Evolutionary conservation across 2,888 invertebrate species (phyloP).

Genomic region (Nudaria mundana): DNA sequence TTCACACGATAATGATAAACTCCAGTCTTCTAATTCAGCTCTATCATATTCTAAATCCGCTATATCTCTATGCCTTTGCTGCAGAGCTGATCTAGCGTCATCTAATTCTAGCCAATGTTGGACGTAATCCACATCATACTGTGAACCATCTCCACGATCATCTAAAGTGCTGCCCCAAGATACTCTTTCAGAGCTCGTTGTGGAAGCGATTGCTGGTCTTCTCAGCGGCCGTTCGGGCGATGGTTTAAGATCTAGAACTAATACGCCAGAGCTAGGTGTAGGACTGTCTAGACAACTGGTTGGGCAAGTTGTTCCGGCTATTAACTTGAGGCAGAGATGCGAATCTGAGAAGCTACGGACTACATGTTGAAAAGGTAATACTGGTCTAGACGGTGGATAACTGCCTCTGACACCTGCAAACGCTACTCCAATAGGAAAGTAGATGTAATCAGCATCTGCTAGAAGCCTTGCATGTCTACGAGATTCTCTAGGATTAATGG

Average conservation of each 20-base stretch:
- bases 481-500: constrained; percentile 72
- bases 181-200: constrained; percentile 71
- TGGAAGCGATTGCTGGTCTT: constrained; percentile 79
- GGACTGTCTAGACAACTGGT: constrained; percentile 80
- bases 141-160: constrained; percentile 80
- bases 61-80: constrained; percentile 85
- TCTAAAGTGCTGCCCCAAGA: constrained; percentile 83
- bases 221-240: constrained; percentile 81
- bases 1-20: constrained; percentile 86
- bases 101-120: constrained; percentile 89
- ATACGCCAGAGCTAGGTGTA: constrained; percentile 83
- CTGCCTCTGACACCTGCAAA: constrained; percentile 85
- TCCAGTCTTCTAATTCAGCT: constrained; percentile 90
- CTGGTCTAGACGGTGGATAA: constrained; percentile 86
- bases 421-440: constrained; percentile 85
- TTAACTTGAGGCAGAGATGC: constrained; percentile 86
- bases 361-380: constrained; percentile 86
- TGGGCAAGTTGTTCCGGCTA: constrained; percentile 81
- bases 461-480: constrained; percentile 80
- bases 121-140: constrained; percentile 87
- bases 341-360: constrained; percentile 89
- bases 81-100: constrained; percentile 85
- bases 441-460: constrained; percentile 84
- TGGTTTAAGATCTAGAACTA: constrained; percentile 82
- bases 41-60: constrained; percentile 87